A percentile compares a stretch with the other conserved stretches of the same genome.
Conservation (phyloP, 1,140 invertebrate genomes). For the Argopecten irradians region DNA sequence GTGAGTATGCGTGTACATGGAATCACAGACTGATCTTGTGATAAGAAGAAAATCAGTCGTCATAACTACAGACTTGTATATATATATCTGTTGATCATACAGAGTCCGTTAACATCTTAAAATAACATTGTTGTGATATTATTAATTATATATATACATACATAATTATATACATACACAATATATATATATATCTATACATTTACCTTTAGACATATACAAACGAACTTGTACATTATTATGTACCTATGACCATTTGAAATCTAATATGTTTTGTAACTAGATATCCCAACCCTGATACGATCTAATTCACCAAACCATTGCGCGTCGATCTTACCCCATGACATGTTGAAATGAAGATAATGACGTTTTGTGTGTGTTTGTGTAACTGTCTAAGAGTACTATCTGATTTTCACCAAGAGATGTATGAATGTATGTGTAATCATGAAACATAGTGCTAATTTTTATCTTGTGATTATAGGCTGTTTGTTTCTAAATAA, state of each 20-base stretch:
- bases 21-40: not conserved
- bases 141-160: conserved; percentile 24
- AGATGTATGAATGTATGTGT: not conserved
- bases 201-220: not conserved
- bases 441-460: not conserved
- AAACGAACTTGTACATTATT: not conserved
- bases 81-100: not conserved
- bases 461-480: not conserved
- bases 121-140: conserved; percentile 18
- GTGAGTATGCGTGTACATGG: conserved; percentile 3
- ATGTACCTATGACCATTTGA: not conserved
- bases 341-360: not conserved
- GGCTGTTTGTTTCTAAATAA: not conserved
- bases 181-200: not conserved
- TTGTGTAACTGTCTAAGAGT: not conserved
- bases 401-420: not conserved
- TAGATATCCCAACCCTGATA: not conserved
- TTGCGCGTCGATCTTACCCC: not conserved
- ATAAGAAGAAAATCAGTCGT: not conserved
- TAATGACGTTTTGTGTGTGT: not conserved
- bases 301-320: not conserved
- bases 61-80: not conserved
- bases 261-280: not conserved
- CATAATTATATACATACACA: conserved; percentile 19
- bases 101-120: not conserved